Base-by-base conservation (phyloP, 2,797 vertebrate species). In the Acanthis flammea region DNA sequence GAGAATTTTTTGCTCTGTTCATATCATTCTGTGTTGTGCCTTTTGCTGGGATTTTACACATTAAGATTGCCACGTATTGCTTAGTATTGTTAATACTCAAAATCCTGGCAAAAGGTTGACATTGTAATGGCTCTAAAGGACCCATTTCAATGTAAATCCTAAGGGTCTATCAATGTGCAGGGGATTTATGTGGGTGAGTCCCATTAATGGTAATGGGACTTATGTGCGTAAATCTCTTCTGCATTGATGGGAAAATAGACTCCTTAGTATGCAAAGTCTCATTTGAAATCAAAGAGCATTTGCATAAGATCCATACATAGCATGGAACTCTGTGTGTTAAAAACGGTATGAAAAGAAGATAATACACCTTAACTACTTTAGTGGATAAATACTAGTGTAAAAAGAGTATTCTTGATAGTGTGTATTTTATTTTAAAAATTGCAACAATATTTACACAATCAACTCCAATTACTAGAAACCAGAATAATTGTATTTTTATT, bases 151-250 rank as follows among this genome's bases (percentile, higher is more conserved):
- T 88, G 92, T 95, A 97, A 97, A 97, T 97, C 89, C 92, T 95
- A 50, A 95, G 60, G 87, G 57, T 94, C 97, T 97, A 94, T 97
- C 95, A 94, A 51, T 95, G 91, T 90, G 91, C 92, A 90, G 79
- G 77, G 94, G 96, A 96, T 95, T 96, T 97, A 94, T 92, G 85
- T 94, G 88, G 84, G 90, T 95, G 89, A 96, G 92, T 95, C 95
- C 95, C 94, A 94, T 97, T 96, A 95, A 96, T 93, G 94, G 82
- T 95, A 96, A 93, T 97, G 93, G 89, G 86, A 97, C 94, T 96
- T 97, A 92, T 61, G 82, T 96, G 86, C 54, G 67, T 86, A 96
- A 95, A 96, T 95, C 92, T 96, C 92, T 61, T 90, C 83, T 95
- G 92, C 97, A 88, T 94, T 94, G 93, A 91, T 96, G 92, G 89